phyloP scores from a whole-genome alignment of 2,113 vertebrate species.

The Amazona vittata region DNA sequence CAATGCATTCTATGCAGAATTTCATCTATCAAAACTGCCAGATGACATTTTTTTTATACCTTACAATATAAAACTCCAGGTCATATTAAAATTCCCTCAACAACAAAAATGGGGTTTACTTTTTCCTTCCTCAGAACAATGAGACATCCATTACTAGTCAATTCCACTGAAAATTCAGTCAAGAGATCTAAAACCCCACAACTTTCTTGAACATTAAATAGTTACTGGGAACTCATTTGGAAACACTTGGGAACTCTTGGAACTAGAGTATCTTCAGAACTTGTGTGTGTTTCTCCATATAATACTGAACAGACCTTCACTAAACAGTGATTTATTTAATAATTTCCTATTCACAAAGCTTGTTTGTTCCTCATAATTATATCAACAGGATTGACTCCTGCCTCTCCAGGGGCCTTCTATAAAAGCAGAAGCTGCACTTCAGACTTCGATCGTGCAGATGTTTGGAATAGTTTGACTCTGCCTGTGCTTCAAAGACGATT shows the following conservation, averaged over 20 bases:
- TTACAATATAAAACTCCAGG: not conserved
- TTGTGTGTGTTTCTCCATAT: not conserved
- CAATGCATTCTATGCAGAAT: not conserved
- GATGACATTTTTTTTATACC: not conserved
- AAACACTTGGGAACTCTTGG: not conserved
- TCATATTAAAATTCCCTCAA: not conserved
- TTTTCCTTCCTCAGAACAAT: not conserved
- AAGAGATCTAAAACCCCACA: not conserved
- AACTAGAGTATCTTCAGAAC: not conserved
- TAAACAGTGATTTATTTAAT: not conserved
- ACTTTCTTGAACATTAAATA: not conserved
- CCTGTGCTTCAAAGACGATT: conserved; percentile 45
- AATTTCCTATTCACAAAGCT: not conserved
- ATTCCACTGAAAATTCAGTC: not conserved
- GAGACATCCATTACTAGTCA: not conserved
- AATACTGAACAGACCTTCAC: not conserved
- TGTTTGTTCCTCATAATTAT: not conserved
- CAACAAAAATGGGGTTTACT: not conserved
- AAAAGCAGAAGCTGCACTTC: conserved; percentile 2
- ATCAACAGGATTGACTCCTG: not conserved
- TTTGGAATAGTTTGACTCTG: conserved; percentile 6
- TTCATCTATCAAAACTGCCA: not conserved
- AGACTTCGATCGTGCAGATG: not conserved
- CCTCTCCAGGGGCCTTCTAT: conserved; percentile 19
- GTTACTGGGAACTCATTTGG: not conserved